Evolutionary conservation across 2,888 invertebrate genomes (phyloP).

Genomic region (Ctena decussata): DNA sequence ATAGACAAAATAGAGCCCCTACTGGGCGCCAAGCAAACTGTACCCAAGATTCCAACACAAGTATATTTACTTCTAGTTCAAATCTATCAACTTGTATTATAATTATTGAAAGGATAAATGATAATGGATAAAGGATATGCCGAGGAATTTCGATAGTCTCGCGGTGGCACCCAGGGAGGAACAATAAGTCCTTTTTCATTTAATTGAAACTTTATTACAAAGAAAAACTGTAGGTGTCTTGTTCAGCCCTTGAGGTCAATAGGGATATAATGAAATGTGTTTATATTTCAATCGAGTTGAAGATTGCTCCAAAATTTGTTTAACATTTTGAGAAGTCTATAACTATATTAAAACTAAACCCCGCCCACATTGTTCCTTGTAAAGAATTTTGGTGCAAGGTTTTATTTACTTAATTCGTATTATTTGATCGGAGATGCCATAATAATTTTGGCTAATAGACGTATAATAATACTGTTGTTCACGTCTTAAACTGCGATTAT

Average conservation of each 20-base stretch:
- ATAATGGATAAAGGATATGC: constrained; percentile 16
- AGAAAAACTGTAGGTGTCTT: constrained; percentile 49
- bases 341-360: background rate
- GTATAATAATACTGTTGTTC: constrained; percentile 1
- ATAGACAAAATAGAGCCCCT: background rate
- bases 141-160: constrained; percentile 58
- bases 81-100: constrained; percentile 54
- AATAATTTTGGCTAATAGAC: background rate
- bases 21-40: constrained; percentile 12
- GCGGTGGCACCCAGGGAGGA: constrained; percentile 34
- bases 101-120: constrained; percentile 46
- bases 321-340: background rate
- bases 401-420: background rate
- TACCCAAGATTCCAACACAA: constrained; percentile 48
- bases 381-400: background rate
- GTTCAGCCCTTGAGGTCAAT: constrained; percentile 51
- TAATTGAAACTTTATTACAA: constrained; percentile 70
- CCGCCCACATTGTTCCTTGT: background rate
- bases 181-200: constrained; percentile 59
- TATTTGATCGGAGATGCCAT: background rate
- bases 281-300: constrained; percentile 9
- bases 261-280: constrained; percentile 25
- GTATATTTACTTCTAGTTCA: constrained; percentile 34
- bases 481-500: background rate
- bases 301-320: background rate